Conservation (phyloP, 2,113 vertebrate genomes). For the Plestiodon gilberti region DNA sequence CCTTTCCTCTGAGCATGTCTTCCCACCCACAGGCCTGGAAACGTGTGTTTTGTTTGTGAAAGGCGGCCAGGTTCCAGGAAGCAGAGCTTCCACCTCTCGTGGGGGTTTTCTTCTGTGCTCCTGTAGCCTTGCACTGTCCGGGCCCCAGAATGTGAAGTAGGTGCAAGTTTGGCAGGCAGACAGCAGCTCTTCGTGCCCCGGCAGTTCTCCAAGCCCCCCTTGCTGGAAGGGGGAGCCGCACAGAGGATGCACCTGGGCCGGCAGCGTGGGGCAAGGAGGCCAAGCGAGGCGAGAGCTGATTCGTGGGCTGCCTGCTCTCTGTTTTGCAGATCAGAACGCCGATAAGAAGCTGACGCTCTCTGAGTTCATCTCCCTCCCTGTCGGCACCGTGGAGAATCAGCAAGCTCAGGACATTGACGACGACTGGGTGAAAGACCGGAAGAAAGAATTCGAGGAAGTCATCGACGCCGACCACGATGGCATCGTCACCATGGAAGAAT, state of each 20-base stretch:
- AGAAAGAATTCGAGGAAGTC: constrained; percentile 92
- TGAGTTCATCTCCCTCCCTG: constrained; percentile 92
- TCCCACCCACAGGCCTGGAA: no score
- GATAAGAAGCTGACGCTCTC: constrained; percentile 90
- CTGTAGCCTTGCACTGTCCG: no score
- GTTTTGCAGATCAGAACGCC: constrained; percentile 86
- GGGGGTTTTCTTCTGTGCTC: no score
- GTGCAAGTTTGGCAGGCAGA: no score
- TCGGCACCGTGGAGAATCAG: constrained; percentile 95
- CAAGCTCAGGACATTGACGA: constrained; percentile 94
- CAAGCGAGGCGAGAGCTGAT: not conserved
- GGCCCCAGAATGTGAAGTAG: no score
- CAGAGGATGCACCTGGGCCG: not conserved
- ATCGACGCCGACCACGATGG: constrained; percentile 87
- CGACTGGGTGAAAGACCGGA: constrained; percentile 92
- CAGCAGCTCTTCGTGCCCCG: no score
- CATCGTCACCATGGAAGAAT: constrained; percentile 92
- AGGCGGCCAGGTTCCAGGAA: no score
- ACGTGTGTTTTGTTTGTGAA: no score
- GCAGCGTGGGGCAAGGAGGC: no score
- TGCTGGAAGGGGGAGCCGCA: not conserved
- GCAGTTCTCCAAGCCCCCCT: no score
- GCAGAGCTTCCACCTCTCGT: no score
- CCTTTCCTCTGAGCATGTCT: no score
- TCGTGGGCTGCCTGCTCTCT: accelerated